phyloP scores from a whole-genome alignment of 2,797 vertebrate species.

The Gobio occitaniae region DNA sequence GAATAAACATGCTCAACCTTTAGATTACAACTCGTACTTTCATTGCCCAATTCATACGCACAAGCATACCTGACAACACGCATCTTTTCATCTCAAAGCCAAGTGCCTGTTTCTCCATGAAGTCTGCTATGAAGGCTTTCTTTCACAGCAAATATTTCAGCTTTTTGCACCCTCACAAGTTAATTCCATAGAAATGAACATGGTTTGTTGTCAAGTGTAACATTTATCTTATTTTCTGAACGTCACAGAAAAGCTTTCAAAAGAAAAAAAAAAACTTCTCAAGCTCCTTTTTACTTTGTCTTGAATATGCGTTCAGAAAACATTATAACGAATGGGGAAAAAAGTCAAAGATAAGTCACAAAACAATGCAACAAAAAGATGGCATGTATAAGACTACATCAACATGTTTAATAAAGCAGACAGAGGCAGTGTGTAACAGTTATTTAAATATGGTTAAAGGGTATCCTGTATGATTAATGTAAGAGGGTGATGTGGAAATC shows the following conservation, averaged over 20 bases:
- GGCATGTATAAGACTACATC: background rate
- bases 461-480: background rate
- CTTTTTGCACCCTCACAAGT: conserved; percentile 5
- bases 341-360: background rate
- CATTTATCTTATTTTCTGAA: conserved; percentile 25
- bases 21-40: conserved; percentile 7
- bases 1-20: conserved; percentile 12
- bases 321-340: background rate
- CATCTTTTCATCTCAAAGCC: conserved; percentile 44
- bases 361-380: background rate
- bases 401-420: conserved; percentile 5
- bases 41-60: conserved; percentile 1
- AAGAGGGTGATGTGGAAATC: background rate
- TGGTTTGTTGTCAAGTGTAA: conserved; percentile 21
- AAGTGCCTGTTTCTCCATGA: background rate
- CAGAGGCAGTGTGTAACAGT: background rate
- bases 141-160: conserved; percentile 22
- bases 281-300: conserved; percentile 8
- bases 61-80: conserved; percentile 10
- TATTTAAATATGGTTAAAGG: background rate
- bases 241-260: conserved; percentile 11
- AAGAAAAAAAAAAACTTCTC: conserved; percentile 29
- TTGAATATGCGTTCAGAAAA: conserved; percentile 11
- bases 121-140: background rate
- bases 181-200: conserved; percentile 13